Base-by-base conservation (phyloP, 2,113 vertebrate genomes). In the Heteronetta atricapilla region DNA sequence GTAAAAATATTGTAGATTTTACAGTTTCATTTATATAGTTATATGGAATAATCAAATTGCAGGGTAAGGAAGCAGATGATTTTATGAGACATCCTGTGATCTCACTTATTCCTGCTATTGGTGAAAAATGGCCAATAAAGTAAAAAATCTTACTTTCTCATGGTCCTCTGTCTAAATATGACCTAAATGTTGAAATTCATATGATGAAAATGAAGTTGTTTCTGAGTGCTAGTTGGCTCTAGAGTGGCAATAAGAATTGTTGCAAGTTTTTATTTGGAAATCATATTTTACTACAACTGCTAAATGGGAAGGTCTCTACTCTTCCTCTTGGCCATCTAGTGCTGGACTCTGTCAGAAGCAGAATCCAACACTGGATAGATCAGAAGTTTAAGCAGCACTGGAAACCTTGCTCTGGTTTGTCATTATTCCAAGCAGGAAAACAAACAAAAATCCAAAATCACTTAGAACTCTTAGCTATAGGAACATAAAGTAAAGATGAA, bases 1-100 rank as follows among this genome's bases (percentile, higher is more conserved):
- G 36, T 73, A 93, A 36, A 92, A 94, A 81, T 86, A 91, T 20
- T 42, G n/a, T 33, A 88, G 50, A 88, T 94, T 88, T 95, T 85
- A 91, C 25, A 70, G 82, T 88, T 88, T 77, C 48, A 55, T 59
- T 69, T 88, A 58, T 69, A 94, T 95, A 94, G 82, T 89, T 89
- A 70, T 67, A 88, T 46, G 67, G 46, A 93, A 94, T 89, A 91
- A 94, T 93, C 59, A 82, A 80, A 46, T 67, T 63, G 50, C 64
- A 53, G 79, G 64, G 31, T 82, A 88, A 67, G 83, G 36, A 97
- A 59, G 84, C 59, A 90, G 79, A 84, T 80, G 90, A 59, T 44
- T 94, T 92, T 93, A 92, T 66, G 64, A 88, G 40, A 50, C 1
- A 1, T 15, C 36, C 76, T 83, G 87, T 87, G 89, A 94, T 93